Conservation (phyloP, 2,797 vertebrate genomes). For the Crypturellus tataupa region DNA sequence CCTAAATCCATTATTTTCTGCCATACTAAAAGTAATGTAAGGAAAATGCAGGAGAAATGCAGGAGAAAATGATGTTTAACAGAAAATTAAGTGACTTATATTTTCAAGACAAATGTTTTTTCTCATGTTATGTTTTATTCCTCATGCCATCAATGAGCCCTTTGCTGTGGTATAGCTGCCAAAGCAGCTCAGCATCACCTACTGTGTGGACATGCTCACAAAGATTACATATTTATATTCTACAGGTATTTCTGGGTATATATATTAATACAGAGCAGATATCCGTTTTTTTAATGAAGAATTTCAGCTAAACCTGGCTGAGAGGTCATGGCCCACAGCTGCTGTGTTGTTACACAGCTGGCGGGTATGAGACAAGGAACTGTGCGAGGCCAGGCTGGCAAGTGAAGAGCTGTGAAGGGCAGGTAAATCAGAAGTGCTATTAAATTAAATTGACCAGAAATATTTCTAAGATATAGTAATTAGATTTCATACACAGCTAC, state of each 20-base stretch:
- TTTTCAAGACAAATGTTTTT: too few relatives aligned
- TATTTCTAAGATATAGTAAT: background rate
- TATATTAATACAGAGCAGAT: background rate
- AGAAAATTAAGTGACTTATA: background rate
- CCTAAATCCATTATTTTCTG: background rate
- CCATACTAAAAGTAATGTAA: background rate
- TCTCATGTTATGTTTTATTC: background rate
- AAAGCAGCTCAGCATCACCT: background rate
- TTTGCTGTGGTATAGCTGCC: background rate
- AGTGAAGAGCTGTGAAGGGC: constrained; percentile 5
- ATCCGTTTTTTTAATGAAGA: background rate
- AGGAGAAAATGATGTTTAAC: background rate
- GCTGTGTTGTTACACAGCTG: background rate
- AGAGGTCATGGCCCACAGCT: background rate
- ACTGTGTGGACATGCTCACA: background rate
- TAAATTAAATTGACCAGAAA: constrained; percentile 25
- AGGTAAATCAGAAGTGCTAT: background rate
- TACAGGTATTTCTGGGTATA: background rate
- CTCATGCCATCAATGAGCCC: background rate
- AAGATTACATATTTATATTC: background rate
- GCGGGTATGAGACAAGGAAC: background rate
- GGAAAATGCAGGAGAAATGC: background rate
- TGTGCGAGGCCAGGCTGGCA: background rate
- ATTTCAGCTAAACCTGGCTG: background rate
- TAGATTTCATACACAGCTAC: background rate